Percentiles rank a stretch among this genome's conserved stretches.
phyloP scores from a whole-genome alignment of 2,888 invertebrate genomes.

The Amphiduros pacificus region DNA sequence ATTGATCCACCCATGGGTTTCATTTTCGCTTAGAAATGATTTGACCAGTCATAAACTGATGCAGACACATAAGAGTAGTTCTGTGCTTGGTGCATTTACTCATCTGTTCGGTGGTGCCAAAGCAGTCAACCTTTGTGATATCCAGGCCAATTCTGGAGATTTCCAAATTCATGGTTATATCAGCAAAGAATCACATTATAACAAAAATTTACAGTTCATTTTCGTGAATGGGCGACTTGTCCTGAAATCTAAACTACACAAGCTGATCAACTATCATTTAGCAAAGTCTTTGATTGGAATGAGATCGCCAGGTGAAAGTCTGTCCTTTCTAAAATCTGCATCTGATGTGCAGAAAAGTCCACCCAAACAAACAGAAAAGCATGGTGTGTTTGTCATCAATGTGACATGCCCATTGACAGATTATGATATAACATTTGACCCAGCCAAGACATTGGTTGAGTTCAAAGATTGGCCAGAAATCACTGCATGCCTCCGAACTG shows the following conservation, averaged over 20 bases:
- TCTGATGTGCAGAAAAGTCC: slow-evolving; percentile 34
- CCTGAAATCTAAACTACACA: slow-evolving; percentile 63
- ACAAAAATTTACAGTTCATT: slow-evolving; percentile 66
- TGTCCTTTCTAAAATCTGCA: neutral
- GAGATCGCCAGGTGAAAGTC: slow-evolving; percentile 10
- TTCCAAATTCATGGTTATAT: slow-evolving; percentile 67
- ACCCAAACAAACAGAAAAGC: slow-evolving; percentile 33
- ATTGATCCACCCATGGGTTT: slow-evolving; percentile 68
- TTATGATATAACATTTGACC: slow-evolving; percentile 64
- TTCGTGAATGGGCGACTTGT: slow-evolving; percentile 70
- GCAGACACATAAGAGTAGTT: slow-evolving; percentile 66
- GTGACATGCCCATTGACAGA: slow-evolving; percentile 63
- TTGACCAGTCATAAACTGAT: slow-evolving; percentile 66
- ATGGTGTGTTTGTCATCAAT: slow-evolving; percentile 65
- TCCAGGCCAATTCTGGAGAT: slow-evolving; percentile 59
- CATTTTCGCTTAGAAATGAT: slow-evolving; percentile 73
- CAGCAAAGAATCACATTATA: slow-evolving; percentile 61
- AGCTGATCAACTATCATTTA: slow-evolving; percentile 59
- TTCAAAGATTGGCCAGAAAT: slow-evolving; percentile 66
- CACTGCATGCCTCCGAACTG: slow-evolving; percentile 59
- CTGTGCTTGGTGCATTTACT: slow-evolving; percentile 64
- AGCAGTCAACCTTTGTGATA: slow-evolving; percentile 54
- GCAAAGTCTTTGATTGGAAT: slow-evolving; percentile 42
- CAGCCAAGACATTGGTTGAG: slow-evolving; percentile 63
- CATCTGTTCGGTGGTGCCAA: slow-evolving; percentile 61